Conservation (phyloP, 2,113 vertebrate genomes). For the Eurypyga helias region DNA sequence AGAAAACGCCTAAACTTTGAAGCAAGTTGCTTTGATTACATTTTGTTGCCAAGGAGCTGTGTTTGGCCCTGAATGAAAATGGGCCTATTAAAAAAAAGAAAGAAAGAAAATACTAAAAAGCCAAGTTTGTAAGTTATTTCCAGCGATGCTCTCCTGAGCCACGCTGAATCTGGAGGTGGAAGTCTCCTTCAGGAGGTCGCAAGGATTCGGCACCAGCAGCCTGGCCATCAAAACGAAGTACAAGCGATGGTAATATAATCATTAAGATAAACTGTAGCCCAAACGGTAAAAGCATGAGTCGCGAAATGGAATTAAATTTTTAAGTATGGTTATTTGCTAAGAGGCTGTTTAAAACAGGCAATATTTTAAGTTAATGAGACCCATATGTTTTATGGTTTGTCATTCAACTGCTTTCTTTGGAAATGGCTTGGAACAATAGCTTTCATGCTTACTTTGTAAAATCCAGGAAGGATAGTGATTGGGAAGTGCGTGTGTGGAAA, state of each 20-base stretch:
- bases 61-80: constrained; percentile 64
- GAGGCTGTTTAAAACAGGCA: constrained; percentile 50
- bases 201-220: constrained; percentile 16
- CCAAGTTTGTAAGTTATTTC: constrained; percentile 32
- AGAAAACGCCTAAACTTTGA: constrained; percentile 49
- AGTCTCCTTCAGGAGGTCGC: constrained; percentile 58
- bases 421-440: constrained; percentile 67
- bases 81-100: neutral
- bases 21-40: constrained; percentile 59
- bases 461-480: constrained; percentile 16
- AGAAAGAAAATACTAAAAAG: neutral
- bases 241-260: constrained; percentile 7
- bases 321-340: constrained; percentile 68
- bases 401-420: constrained; percentile 58
- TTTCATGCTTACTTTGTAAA: constrained; percentile 60
- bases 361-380: constrained; percentile 66
- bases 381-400: constrained; percentile 60
- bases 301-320: constrained; percentile 63
- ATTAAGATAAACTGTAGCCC: constrained; percentile 53
- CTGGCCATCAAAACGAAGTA: constrained; percentile 49
- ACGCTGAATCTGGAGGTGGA: neutral
- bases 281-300: constrained; percentile 45
- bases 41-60: constrained; percentile 52
- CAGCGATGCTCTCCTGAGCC: neutral
- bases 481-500: neutral